These are phyloP conservation scores for Phymanthus crucifer DNA, from an alignment of 92 coral and sea anemone species.

Conservation along the genomic window DNA sequence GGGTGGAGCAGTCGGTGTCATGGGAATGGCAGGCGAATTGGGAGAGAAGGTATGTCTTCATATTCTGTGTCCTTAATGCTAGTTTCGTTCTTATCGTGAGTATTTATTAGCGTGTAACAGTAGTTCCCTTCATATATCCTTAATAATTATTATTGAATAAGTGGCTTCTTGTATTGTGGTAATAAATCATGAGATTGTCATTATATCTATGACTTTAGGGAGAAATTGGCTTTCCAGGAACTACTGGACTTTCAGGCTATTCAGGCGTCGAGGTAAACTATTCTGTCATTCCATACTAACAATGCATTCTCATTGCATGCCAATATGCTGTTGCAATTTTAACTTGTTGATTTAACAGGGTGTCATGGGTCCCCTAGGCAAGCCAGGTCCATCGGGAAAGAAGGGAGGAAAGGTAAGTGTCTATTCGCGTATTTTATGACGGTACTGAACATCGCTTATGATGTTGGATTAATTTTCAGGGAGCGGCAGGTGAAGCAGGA, in stretches of 20 bases:
- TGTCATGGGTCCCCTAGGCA: conserved; percentile 61
- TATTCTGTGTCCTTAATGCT: background rate
- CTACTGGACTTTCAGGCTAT: conserved; percentile 58
- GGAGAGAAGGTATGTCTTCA: conserved; percentile 47
- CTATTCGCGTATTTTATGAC: background rate
- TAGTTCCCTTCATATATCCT: background rate
- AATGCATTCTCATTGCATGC: too few species aligned
- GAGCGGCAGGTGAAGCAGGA: conserved; percentile 66
- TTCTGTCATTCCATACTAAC: background rate
- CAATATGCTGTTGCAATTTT: background rate
- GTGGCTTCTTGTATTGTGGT: background rate
- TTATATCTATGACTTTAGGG: conserved; percentile 51
- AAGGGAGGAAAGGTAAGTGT: conserved; percentile 57
- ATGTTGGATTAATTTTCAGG: conserved; percentile 38
- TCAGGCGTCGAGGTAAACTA: conserved; percentile 67
- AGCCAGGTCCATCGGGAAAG: conserved; percentile 65
- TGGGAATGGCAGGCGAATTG: conserved; percentile 39
- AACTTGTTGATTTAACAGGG: conserved; percentile 44
- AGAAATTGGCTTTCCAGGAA: conserved; percentile 59
- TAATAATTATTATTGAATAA: background rate
- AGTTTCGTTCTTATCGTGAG: too few species aligned
- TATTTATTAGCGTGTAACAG: too few species aligned
- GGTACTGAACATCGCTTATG: background rate
- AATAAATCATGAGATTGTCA: background rate
- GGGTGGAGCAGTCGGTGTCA: conserved; percentile 28